Percentiles rank a stretch among this genome's conserved stretches.
These are phyloP conservation scores for Cylindroiulus punctatus DNA, from an alignment of 2,888 invertebrate species.

Conservation along the genomic window DNA sequence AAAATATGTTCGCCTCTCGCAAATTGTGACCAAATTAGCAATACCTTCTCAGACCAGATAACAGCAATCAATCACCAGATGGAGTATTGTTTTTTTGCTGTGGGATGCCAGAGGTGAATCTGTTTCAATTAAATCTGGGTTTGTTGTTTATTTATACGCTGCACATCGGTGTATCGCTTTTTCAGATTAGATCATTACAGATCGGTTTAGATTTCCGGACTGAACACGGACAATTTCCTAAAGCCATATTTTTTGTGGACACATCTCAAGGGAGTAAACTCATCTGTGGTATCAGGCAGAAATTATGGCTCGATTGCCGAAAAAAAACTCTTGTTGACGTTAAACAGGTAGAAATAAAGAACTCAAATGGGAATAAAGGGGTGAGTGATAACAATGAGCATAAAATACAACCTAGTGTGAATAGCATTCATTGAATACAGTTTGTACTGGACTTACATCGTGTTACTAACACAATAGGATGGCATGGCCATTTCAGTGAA, in stretches of 20 bases:
- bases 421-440: too few species aligned
- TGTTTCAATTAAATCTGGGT: constrained; percentile 21
- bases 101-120: not conserved
- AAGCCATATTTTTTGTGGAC: not conserved
- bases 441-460: too few species aligned
- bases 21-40: too few species aligned
- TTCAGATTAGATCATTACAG: constrained; percentile 37
- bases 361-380: too few species aligned
- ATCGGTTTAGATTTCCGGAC: constrained; percentile 33
- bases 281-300: not conserved
- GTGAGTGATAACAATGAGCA: too few species aligned
- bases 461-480: too few species aligned
- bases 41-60: not conserved
- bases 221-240: constrained; percentile 18
- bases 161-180: constrained; percentile 8
- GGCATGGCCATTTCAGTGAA: too few species aligned
- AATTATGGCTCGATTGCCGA: not conserved
- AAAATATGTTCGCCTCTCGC: too few species aligned
- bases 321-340: not conserved
- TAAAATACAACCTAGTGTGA: too few species aligned
- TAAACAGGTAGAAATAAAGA: too few species aligned
- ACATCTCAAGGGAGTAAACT: constrained; percentile 30
- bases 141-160: not conserved
- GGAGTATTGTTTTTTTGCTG: not conserved
- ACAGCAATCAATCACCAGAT: not conserved